Evolutionary conservation across 1,140 invertebrate genomes (phyloP).

Genomic region (Chironomus striatipennis): DNA sequence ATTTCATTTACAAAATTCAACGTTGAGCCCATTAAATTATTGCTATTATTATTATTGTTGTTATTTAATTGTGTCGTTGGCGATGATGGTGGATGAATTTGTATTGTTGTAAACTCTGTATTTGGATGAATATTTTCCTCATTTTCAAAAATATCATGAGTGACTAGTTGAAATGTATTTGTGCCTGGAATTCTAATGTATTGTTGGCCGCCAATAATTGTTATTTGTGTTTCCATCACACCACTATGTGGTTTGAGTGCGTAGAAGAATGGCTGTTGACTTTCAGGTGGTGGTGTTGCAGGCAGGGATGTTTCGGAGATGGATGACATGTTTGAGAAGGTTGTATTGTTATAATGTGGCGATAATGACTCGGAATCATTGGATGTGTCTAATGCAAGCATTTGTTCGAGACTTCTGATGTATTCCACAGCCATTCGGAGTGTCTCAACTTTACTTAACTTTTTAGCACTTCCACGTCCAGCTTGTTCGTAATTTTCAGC

Average conservation of each 20-base stretch:
- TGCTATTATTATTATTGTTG: slow-evolving; percentile 27
- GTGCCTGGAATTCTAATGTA: slow-evolving; percentile 41
- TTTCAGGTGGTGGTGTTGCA: slow-evolving; percentile 27
- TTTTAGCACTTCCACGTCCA: slow-evolving; percentile 67
- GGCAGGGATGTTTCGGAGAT: slow-evolving; percentile 26
- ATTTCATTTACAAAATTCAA: neutral
- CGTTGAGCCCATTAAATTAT: slow-evolving; percentile 24
- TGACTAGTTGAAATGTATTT: slow-evolving; percentile 42
- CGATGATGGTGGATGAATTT: slow-evolving; percentile 11
- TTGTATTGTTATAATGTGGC: slow-evolving; percentile 16
- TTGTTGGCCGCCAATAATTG: slow-evolving; percentile 39
- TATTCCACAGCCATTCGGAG: slow-evolving; percentile 89
- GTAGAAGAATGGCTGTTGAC: slow-evolving; percentile 28
- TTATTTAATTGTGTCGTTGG: neutral
- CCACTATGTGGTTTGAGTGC: slow-evolving; percentile 28
- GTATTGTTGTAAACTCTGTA: slow-evolving; percentile 29
- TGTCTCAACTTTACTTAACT: slow-evolving; percentile 93
- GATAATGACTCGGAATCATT: slow-evolving; percentile 33
- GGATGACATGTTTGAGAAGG: neutral
- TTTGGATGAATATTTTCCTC: slow-evolving; percentile 37
- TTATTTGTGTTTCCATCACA: slow-evolving; percentile 34
- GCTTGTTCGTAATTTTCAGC: slow-evolving; percentile 54
- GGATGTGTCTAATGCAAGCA: slow-evolving; percentile 52
- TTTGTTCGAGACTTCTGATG: slow-evolving; percentile 72
- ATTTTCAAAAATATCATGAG: slow-evolving; percentile 37